Evolutionary conservation across 2,797 vertebrate species (phyloP).

Genomic region (Rhincodon typus): DNA sequence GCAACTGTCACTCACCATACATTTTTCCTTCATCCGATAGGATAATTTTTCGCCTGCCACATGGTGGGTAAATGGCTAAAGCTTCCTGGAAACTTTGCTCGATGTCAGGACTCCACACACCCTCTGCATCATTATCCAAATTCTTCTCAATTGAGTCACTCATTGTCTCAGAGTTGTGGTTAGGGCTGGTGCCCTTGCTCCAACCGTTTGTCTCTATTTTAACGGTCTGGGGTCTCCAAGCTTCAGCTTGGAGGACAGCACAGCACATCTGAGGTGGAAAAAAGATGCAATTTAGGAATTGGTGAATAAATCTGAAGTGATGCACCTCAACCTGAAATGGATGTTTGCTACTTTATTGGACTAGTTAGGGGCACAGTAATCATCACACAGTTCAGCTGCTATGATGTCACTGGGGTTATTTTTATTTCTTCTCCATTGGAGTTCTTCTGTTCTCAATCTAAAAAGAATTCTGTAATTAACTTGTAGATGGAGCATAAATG

Average conservation of each 20-base stretch:
- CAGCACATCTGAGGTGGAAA: background rate
- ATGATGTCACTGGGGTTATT: background rate
- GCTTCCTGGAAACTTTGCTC: constrained; percentile 47
- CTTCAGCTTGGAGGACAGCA: background rate
- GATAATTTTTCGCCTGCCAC: constrained; percentile 46
- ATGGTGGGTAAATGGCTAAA: constrained; percentile 45
- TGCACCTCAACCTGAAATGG: background rate
- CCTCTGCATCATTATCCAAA: constrained; percentile 45
- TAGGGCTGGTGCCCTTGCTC: constrained; percentile 43
- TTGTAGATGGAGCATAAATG: background rate
- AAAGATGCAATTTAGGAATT: background rate
- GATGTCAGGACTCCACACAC: constrained; percentile 47
- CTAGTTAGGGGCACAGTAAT: background rate
- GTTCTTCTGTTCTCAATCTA: background rate
- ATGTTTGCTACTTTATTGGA: background rate
- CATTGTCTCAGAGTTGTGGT: constrained; percentile 39
- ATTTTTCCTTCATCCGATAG: constrained; percentile 46
- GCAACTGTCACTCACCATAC: constrained; percentile 43
- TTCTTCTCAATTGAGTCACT: constrained; percentile 44
- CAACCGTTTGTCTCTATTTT: constrained; percentile 42
- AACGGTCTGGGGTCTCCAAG: background rate
- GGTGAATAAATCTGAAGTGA: no score
- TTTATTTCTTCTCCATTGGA: background rate
- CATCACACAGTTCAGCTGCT: background rate
- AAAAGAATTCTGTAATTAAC: background rate